Evolutionary conservation across 2,797 vertebrate species (phyloP).

Genomic region (Heterohyrax brucei): DNA sequence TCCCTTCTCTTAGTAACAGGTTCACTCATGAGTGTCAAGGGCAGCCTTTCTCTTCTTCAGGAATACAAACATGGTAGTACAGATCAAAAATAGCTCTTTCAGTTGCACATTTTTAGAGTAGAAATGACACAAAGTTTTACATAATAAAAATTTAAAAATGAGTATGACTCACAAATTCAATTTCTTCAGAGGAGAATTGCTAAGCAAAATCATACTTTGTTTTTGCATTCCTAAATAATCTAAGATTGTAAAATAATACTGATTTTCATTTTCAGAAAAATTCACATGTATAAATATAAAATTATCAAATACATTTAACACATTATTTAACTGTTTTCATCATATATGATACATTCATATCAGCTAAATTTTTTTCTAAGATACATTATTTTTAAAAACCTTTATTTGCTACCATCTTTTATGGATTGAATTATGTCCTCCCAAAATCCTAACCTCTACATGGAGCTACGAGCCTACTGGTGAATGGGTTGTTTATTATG

Average conservation of each 20-base stretch:
- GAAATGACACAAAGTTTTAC: neutral
- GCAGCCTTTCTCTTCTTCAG: neutral
- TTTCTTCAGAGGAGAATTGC: neutral
- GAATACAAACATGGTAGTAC: neutral
- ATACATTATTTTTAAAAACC: neutral
- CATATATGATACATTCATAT: neutral
- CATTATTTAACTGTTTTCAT: neutral
- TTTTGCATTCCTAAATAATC: neutral
- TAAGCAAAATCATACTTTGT: neutral
- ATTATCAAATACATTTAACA: neutral
- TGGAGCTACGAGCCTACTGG: no score
- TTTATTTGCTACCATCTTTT: neutral
- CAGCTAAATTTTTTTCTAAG: neutral
- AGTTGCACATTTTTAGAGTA: neutral
- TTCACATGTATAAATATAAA: neutral
- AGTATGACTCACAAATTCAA: neutral
- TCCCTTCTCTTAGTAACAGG: neutral
- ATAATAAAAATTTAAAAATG: neutral
- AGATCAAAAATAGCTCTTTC: neutral
- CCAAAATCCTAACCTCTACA: no score
- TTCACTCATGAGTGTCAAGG: neutral
- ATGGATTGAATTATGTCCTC: no score
- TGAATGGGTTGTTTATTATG: no score
- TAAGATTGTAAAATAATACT: neutral
- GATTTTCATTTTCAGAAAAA: slow-evolving; percentile 14